Evolutionary conservation across 2,888 invertebrate genomes (phyloP), one percentile per base, ranked within the genome.

Genomic region (Dryococelus australis): DNA sequence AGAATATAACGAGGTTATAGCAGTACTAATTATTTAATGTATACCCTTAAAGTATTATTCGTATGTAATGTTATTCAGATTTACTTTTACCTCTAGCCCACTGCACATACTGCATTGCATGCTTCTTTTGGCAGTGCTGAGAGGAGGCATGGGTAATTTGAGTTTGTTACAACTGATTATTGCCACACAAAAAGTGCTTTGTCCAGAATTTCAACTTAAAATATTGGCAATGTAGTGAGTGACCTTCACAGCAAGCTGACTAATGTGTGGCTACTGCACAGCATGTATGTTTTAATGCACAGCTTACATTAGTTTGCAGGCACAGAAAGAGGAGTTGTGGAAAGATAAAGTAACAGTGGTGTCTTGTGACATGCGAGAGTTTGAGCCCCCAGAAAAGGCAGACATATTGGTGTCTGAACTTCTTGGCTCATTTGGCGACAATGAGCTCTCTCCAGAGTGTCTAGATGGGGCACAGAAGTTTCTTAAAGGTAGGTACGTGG

Each of bases 391-490:
- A 0, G 97, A 97, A 90, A 96, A 97, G 91, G 99, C 99, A 0
- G 99, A 99, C 93, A 97, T 99, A 90, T 94, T 99, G 86, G 97
- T 99, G 43, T 99, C 99, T 0, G 99, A 99, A 93, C 94, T 99
- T 84, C 93, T 99, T 86, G 99, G 98, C 0, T 99, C 99, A 1
- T 99, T 99, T 94, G 99, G 99, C 28, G 99, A 99, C 92, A 99
- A 99, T 92, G 99, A 99, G 93, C 94, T 99, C 20, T 98, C 99
- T 0, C 99, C 99, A 0, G 99, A 99, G 92, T 99, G 99, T 92
- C 94, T 99, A 86, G 99, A 99, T 92, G 98, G 99, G 4, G 98
- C 98, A 4, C 97, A 98, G 90, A 95, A 96, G 79, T 96, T 98
- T 89, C 93, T 99, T 9, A 96, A 96, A 93, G 94, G 94, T 94